phyloP scores from a whole-genome alignment of 2,797 vertebrate genomes.

The Miichthys miiuy region DNA sequence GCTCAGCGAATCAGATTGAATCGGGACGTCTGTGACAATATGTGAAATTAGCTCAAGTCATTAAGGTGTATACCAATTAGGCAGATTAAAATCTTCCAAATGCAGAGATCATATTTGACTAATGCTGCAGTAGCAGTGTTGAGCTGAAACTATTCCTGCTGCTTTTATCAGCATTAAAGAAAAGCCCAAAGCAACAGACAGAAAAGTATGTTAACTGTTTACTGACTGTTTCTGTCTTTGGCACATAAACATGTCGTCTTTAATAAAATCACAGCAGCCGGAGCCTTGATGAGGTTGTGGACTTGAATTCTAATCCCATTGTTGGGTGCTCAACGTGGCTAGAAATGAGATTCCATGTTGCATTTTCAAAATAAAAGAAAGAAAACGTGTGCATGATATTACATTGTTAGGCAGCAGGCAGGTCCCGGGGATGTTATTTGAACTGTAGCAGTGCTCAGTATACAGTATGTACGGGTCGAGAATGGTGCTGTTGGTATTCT shows the following conservation, averaged over 20 bases:
- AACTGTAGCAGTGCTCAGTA: too few relatives aligned
- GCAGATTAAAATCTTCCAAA: slow-evolving; percentile 18
- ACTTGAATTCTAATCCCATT: slow-evolving; percentile 22
- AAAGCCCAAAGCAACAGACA: neutral
- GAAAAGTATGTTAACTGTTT: neutral
- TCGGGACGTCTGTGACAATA: neutral
- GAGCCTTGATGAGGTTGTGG: slow-evolving; percentile 10
- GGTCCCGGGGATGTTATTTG: neutral
- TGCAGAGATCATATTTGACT: slow-evolving; percentile 24
- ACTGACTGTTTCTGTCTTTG: slow-evolving; percentile 1
- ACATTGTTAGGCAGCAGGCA: neutral
- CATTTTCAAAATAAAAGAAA: neutral
- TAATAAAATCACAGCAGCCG: neutral
- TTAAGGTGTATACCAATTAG: slow-evolving; percentile 28
- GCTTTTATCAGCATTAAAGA: neutral
- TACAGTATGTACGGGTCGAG: too few relatives aligned
- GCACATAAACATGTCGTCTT: neutral
- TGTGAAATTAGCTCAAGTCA: slow-evolving; percentile 23
- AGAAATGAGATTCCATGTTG: neutral
- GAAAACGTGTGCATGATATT: neutral
- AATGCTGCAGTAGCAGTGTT: neutral
- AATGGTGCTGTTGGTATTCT: slow-evolving; percentile 1
- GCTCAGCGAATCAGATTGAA: slow-evolving; percentile 1
- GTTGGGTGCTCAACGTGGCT: neutral
- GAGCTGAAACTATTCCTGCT: neutral